Conservation (phyloP, 1,140 invertebrate species). For the Drosophila ambigua region DNA sequence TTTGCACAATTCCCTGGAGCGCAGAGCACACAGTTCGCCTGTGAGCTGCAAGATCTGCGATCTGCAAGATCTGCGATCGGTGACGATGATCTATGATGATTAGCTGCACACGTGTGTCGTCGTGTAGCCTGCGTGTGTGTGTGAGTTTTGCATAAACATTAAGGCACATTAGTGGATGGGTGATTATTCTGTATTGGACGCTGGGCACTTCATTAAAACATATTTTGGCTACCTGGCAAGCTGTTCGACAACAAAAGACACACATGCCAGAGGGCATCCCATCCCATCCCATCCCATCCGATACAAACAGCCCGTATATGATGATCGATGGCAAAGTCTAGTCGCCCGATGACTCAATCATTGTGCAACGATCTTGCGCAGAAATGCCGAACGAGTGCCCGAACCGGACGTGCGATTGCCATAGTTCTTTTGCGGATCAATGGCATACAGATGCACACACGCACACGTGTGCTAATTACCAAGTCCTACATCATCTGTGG, state of each 20-base stretch:
- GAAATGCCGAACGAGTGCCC: too few species aligned
- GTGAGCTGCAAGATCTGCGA: constrained; percentile 8
- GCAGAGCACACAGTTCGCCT: not conserved
- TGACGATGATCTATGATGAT: constrained; percentile 24
- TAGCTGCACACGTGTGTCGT: constrained; percentile 13
- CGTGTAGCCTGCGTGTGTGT: constrained; percentile 1
- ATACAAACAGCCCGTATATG: too few species aligned
- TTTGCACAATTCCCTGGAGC: constrained; percentile 30
- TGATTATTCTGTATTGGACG: not conserved
- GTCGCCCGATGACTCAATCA: constrained; percentile 67
- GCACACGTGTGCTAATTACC: constrained; percentile 73
- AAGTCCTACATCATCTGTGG: constrained; percentile 21
- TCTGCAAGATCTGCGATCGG: constrained; percentile 5
- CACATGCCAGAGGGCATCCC: constrained; percentile 7
- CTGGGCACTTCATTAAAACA: constrained; percentile 70
- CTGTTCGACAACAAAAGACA: constrained; percentile 10
- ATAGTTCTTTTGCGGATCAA: constrained; percentile 13
- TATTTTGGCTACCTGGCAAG: constrained; percentile 59
- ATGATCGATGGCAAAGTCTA: constrained; percentile 22
- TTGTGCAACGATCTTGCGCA: constrained; percentile 46
- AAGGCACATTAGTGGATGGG: constrained; percentile 54
- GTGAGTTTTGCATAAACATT: constrained; percentile 68
- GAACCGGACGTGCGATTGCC: constrained; percentile 19
- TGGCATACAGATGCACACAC: not conserved
- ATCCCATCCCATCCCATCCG: too few species aligned